Evolutionary conservation across 2,888 invertebrate genomes (phyloP).

Genomic region (Hemaris fuciformis): DNA sequence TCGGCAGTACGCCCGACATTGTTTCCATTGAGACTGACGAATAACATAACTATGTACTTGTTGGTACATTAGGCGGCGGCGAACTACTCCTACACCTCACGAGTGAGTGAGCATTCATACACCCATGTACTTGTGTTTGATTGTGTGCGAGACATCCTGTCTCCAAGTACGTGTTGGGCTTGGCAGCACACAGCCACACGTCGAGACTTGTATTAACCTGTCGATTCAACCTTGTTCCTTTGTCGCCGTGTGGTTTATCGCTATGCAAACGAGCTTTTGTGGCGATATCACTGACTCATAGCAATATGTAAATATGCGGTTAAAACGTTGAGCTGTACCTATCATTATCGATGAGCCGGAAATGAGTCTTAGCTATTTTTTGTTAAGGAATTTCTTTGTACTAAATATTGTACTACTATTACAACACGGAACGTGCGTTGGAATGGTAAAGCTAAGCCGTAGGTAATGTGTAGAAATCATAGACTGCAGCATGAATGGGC

Average conservation of each 20-base stretch:
- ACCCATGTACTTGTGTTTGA: conserved; percentile 22
- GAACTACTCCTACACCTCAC: conserved; percentile 28
- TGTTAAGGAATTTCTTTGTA: background rate
- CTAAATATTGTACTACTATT: too few species aligned
- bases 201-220: conserved; percentile 69
- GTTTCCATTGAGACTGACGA: background rate
- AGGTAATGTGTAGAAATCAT: too few species aligned
- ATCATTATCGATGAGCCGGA: conserved; percentile 1
- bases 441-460: too few species aligned
- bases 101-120: conserved; percentile 38
- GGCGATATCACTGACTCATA: conserved; percentile 56
- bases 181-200: conserved; percentile 35
- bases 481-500: too few species aligned
- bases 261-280: conserved; percentile 62
- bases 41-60: conserved; percentile 12
- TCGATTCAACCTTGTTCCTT: conserved; percentile 67
- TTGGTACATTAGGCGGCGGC: conserved; percentile 21
- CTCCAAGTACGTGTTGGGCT: conserved; percentile 28
- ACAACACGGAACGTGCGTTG: too few species aligned
- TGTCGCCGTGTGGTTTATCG: conserved; percentile 60
- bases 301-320: conserved; percentile 35
- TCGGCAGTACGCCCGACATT: conserved; percentile 12
- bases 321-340: conserved; percentile 2
- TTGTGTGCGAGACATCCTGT: conserved; percentile 43
- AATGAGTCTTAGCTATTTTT: background rate